Conservation (phyloP, 2,888 invertebrate species). For the Caenorhabditis japonica region DNA sequence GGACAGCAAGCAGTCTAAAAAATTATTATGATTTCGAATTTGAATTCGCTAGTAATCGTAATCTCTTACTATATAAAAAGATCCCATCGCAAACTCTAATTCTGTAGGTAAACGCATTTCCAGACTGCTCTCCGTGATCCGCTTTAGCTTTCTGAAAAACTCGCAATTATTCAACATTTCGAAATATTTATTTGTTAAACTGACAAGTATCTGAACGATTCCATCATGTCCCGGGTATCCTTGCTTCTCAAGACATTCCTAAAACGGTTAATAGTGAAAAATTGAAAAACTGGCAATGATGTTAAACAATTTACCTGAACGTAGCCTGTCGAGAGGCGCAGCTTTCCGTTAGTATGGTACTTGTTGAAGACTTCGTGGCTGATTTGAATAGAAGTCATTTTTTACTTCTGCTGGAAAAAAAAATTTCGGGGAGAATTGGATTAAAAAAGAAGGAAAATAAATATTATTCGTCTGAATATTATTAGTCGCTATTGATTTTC, state of each 20-base stretch:
- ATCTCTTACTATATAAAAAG: slow-evolving; percentile 33
- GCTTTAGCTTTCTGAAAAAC: slow-evolving; percentile 40
- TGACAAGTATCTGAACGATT: slow-evolving; percentile 43
- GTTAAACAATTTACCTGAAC: slow-evolving; percentile 32
- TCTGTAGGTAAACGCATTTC: slow-evolving; percentile 24
- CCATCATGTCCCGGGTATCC: slow-evolving; percentile 43
- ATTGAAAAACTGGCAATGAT: too few relatives aligned
- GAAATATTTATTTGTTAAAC: neutral
- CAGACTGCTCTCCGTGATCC: slow-evolving; percentile 18
- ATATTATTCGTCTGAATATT: too few relatives aligned
- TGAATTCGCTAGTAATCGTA: too few relatives aligned
- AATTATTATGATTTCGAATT: neutral
- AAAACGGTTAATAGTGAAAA: neutral
- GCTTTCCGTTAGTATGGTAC: slow-evolving; percentile 40
- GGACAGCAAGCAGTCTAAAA: slow-evolving; percentile 22
- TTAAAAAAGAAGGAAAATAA: too few relatives aligned
- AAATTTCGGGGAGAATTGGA: neutral
- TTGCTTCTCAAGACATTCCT: slow-evolving; percentile 26
- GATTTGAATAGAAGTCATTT: slow-evolving; percentile 30
- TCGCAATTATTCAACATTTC: neutral
- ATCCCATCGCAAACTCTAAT: slow-evolving; percentile 40
- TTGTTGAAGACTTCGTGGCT: slow-evolving; percentile 34
- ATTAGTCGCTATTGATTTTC: too few relatives aligned
- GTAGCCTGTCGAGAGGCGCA: slow-evolving; percentile 29
- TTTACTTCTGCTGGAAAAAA: neutral